These are phyloP conservation scores for Ophonus ardosiacus DNA, from an alignment of 2,888 invertebrate genomes.

Conservation along the genomic window DNA sequence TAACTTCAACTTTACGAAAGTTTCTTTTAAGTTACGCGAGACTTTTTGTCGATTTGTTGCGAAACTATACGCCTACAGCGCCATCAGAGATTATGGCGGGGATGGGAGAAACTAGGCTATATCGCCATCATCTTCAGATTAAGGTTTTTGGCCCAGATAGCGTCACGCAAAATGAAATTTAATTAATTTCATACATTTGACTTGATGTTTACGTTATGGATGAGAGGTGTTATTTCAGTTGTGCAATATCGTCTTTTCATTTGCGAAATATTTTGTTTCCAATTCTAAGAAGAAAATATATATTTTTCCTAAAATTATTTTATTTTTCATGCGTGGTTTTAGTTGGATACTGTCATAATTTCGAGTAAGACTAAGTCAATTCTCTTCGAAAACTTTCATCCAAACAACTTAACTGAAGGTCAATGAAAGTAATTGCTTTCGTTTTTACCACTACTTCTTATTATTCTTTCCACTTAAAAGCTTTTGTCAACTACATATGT, in stretches of 20 bases:
- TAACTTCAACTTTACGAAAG: slow-evolving; percentile 60
- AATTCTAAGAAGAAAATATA: background rate
- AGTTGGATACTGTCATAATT: too few relatives aligned
- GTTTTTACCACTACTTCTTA: too few relatives aligned
- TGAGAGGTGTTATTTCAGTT: slow-evolving; percentile 52
- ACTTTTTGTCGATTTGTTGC: slow-evolving; percentile 45
- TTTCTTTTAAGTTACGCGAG: slow-evolving; percentile 45
- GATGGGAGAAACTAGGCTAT: slow-evolving; percentile 41
- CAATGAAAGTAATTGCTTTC: too few relatives aligned
- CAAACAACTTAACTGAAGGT: too few relatives aligned
- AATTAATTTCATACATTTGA: slow-evolving; percentile 59
- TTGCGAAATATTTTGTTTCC: background rate
- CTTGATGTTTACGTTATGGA: slow-evolving; percentile 42
- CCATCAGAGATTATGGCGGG: slow-evolving; percentile 35
- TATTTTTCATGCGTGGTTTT: too few relatives aligned
- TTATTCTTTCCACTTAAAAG: too few relatives aligned
- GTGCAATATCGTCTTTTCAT: background rate
- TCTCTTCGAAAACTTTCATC: too few relatives aligned
- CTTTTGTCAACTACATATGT: too few relatives aligned
- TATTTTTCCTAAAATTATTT: background rate
- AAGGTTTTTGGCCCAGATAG: slow-evolving; percentile 9
- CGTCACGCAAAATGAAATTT: slow-evolving; percentile 51
- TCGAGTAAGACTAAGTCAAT: too few relatives aligned
- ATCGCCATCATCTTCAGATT: slow-evolving; percentile 2
- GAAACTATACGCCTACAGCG: slow-evolving; percentile 53